Evolutionary conservation across 2,113 vertebrate genomes (phyloP), one percentile per base, ranked within the genome.

Genomic region (Gymnobelideus leadbeateri): DNA sequence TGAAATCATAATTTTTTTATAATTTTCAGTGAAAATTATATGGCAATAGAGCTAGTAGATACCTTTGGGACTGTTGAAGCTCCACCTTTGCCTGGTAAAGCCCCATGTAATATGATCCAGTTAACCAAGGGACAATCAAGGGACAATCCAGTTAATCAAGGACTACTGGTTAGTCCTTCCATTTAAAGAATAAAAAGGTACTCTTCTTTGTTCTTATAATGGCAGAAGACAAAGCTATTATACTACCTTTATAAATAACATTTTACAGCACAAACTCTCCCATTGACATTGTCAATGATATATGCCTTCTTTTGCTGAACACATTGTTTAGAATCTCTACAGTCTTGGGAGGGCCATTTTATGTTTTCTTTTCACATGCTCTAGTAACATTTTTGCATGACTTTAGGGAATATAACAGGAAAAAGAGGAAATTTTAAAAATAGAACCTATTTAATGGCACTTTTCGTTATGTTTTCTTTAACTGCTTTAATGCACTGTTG

Each of bases 331-430:
- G 96, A 96, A 95, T 94, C 92, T 93, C 89, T 49, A 55, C 94
- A 90, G 68, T 94, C 96, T 96, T 91, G 91, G 43, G 1, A 96
- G 90, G 92, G n/a, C 50, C 84, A 89, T 97, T 97, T 97, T 96
- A 96, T 97, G 91, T 94, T 90, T 91, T 95, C 94, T 96, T 94
- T 96, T 97, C 97, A 97, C 90, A 95, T 97, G 96, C 96, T 96
- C 93, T 91, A 95, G 92, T 91, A 96, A 53, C 55, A 94, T 94
- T 96, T 97, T 97, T 97, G 92, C 43, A 23, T 95, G 93, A 55
- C 96, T 94, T 92, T 95, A 49, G 98, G 97, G 96, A 98, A 97
- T 98, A 96, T 94, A 94, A 91, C 96, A 97, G 96, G 97, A 97
- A 97, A 97, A 51, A 12, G 91, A 84, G 50, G 1, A 54, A 50